Conservation (phyloP, 2,113 vertebrate genomes). For the Myotis yumanensis region DNA sequence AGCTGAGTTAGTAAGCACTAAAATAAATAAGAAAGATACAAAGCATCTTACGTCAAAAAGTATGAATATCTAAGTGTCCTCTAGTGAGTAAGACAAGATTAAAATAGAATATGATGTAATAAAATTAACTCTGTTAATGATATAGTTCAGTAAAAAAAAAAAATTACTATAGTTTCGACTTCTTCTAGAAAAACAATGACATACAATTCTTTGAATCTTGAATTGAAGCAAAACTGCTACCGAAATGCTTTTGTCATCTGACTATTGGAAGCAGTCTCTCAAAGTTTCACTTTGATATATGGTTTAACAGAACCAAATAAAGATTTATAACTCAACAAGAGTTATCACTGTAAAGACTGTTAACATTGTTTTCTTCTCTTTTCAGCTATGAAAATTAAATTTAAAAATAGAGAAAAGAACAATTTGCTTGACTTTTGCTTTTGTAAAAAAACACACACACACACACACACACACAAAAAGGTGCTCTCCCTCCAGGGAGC, state of each 20-base stretch:
- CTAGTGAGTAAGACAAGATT: constrained; percentile 64
- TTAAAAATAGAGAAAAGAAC: background rate
- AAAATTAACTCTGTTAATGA: constrained; percentile 44
- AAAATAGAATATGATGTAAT: constrained; percentile 44
- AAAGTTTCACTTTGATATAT: background rate
- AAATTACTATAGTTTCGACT: background rate
- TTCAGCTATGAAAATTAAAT: background rate
- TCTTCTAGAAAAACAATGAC: constrained; percentile 45
- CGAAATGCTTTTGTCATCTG: constrained; percentile 31
- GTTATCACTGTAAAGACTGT: background rate
- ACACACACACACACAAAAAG: no score
- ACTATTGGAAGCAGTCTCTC: constrained; percentile 34
- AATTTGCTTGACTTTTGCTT: constrained; percentile 13
- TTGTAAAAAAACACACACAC: background rate
- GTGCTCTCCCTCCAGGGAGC: no score
- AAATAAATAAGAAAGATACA: constrained; percentile 59
- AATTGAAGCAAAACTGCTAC: background rate
- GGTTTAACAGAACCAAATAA: background rate
- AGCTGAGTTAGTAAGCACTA: constrained; percentile 59
- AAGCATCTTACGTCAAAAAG: constrained; percentile 52
- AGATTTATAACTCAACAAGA: background rate
- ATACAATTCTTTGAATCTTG: constrained; percentile 26
- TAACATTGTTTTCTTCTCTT: constrained; percentile 11
- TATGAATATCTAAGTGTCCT: constrained; percentile 35
- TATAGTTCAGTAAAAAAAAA: background rate